Evolutionary conservation across 2,113 vertebrate genomes (phyloP).

Genomic region (Corapipo altera): DNA sequence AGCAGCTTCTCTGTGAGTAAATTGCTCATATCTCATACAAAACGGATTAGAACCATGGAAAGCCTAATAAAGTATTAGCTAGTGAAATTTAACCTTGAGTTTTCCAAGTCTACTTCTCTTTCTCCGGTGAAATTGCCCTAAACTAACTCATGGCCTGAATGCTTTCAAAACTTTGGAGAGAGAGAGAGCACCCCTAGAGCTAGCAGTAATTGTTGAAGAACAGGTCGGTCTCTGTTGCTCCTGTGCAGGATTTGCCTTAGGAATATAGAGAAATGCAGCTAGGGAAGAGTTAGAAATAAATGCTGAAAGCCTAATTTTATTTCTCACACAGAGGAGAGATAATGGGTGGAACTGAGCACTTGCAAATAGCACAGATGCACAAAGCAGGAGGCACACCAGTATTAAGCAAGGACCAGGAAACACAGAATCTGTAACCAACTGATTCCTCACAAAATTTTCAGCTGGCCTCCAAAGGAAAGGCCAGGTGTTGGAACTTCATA

Average conservation of each 20-base stretch:
- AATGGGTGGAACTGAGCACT: neutral
- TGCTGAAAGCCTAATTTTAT: neutral
- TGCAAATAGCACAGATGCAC: neutral
- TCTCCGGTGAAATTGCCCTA: neutral
- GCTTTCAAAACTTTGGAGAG: neutral
- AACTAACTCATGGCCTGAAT: neutral
- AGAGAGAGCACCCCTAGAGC: neutral
- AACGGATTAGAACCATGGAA: neutral
- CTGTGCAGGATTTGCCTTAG: neutral
- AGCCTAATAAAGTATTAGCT: neutral
- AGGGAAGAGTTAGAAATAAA: neutral
- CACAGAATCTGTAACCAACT: neutral
- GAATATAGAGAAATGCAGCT: neutral
- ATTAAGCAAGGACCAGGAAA: neutral
- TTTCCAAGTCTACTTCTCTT: neutral
- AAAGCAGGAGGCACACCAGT: neutral
- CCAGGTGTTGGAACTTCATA: neutral
- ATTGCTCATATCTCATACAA: neutral
- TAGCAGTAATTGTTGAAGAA: neutral
- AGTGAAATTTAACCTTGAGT: neutral
- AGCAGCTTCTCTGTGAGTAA: neutral
- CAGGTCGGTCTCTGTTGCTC: neutral
- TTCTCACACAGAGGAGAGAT: neutral
- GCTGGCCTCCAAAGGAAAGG: neutral
- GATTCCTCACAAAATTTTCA: neutral